phyloP scores from a whole-genome alignment of 2,113 vertebrate species.

The Brachyhypopomus gauderio region DNA sequence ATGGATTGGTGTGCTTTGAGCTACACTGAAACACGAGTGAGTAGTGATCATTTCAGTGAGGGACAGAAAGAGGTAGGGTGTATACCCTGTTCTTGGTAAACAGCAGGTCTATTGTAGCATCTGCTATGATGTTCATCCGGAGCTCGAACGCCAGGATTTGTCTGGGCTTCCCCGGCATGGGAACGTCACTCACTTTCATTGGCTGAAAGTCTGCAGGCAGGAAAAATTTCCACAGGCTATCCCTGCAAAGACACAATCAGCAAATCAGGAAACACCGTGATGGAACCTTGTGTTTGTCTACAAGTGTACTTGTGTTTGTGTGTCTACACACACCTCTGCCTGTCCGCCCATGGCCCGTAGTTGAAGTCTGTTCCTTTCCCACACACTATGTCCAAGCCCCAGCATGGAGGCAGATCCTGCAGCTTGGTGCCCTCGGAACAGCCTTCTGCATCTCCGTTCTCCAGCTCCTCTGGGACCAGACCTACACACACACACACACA shows the following conservation, averaged over 20 bases:
- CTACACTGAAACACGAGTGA: not conserved
- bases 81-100: slow-evolving; percentile 98
- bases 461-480: slow-evolving; percentile 89
- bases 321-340: slow-evolving; percentile 83
- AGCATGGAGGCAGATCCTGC: slow-evolving; percentile 95
- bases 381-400: slow-evolving; percentile 97
- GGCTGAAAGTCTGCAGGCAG: slow-evolving; percentile 95
- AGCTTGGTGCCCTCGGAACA: slow-evolving; percentile 87
- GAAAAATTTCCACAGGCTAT: slow-evolving; percentile 98
- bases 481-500: slow-evolving; percentile 69
- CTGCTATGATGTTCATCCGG: slow-evolving; percentile 98
- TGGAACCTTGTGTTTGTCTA: not conserved
- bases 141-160: slow-evolving; percentile 98
- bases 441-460: slow-evolving; percentile 81
- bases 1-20: slow-evolving; percentile 10
- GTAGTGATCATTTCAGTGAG: too few species aligned
- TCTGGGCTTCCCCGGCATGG: slow-evolving; percentile 86
- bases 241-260: slow-evolving; percentile 71
- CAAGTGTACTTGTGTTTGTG: not conserved
- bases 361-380: slow-evolving; percentile 99
- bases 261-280: not conserved
- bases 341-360: slow-evolving; percentile 97
- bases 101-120: slow-evolving; percentile 96
- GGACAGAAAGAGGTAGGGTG: not conserved
- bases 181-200: slow-evolving; percentile 89